A percentile compares a stretch with the other conserved stretches of the same genome.
Conservation (phyloP, 2,888 invertebrate genomes). For the Crepidodera aurea region DNA sequence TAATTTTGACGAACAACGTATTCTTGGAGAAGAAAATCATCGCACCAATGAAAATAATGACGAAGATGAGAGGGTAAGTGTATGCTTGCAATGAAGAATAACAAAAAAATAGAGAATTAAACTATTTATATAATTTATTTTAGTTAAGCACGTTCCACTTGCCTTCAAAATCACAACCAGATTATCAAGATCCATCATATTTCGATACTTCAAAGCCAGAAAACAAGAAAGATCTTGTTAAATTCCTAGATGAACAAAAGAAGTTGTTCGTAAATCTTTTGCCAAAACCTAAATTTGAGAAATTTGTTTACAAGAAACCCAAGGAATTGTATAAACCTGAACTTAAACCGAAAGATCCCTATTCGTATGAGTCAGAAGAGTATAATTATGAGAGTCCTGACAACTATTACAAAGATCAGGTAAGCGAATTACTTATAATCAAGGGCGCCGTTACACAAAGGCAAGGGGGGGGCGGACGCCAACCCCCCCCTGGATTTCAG, state of each 20-base stretch:
- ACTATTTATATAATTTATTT: no score
- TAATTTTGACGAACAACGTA: not conserved
- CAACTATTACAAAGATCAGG: not conserved
- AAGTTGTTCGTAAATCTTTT: conserved; percentile 7
- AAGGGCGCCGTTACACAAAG: no score
- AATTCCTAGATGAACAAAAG: conserved; percentile 27
- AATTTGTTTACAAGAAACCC: not conserved
- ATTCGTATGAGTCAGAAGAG: not conserved
- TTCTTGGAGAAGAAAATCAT: not conserved
- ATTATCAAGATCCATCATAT: conserved; percentile 20
- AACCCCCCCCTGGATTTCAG: no score
- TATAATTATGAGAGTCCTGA: not conserved
- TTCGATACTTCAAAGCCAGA: conserved; percentile 28
- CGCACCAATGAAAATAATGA: not conserved
- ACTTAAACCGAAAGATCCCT: not conserved
- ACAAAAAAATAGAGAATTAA: no score
- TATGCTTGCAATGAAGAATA: no score
- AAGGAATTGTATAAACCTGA: not conserved
- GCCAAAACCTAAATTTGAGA: not conserved
- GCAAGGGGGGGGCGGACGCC: no score
- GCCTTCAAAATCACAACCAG: not conserved
- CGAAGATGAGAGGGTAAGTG: conserved; percentile 7
- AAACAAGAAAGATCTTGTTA: conserved; percentile 31
- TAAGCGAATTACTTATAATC: not conserved
- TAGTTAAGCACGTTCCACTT: conserved; percentile 19